Conservation (phyloP, 2,797 vertebrate species). For the Limnodromus scolopaceus region DNA sequence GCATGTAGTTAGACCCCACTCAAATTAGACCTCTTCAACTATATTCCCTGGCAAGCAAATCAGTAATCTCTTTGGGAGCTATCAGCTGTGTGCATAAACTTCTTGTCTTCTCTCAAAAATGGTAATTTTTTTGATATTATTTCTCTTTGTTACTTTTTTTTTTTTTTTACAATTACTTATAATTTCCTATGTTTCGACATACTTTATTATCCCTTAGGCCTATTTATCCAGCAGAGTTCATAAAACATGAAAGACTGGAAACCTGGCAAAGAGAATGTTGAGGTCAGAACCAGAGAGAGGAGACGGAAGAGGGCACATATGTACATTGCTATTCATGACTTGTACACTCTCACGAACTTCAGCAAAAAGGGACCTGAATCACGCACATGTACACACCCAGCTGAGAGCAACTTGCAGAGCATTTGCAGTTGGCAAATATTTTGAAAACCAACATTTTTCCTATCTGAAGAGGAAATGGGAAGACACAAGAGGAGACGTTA, state of each 20-base stretch:
- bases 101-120: background rate
- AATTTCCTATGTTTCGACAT: background rate
- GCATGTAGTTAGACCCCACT: too few relatives aligned
- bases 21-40: background rate
- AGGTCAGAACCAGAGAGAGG: background rate
- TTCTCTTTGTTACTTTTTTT: background rate
- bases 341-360: background rate
- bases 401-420: background rate
- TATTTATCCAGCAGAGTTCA: background rate
- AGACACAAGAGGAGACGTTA: background rate
- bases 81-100: background rate
- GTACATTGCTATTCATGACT: background rate
- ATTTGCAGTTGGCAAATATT: background rate
- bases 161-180: background rate
- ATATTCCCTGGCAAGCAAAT: background rate
- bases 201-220: background rate
- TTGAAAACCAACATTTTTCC: background rate
- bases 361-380: background rate
- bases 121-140: background rate
- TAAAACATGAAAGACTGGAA: background rate
- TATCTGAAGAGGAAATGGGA: background rate
- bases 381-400: accelerated
- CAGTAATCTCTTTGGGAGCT: background rate
- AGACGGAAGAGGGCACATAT: accelerated
- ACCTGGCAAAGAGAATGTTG: background rate